A percentile compares a stretch with the other conserved stretches of the same genome.
phyloP scores from a whole-genome alignment of 2,888 invertebrate genomes.

The Cacoxenus indagator region DNA sequence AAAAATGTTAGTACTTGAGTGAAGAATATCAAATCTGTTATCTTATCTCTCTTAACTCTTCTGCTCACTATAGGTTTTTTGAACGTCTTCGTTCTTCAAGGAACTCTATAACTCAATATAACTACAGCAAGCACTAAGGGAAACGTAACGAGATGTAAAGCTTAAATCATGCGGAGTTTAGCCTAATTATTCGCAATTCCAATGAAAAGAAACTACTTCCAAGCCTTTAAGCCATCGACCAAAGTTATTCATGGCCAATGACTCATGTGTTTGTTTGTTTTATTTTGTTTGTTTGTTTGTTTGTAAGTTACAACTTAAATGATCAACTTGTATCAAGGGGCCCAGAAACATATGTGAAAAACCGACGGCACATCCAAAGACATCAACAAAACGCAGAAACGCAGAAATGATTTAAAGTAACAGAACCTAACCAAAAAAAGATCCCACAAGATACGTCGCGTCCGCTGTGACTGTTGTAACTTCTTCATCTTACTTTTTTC shows the following conservation, averaged over 20 bases:
- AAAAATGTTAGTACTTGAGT: no score
- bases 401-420: background rate
- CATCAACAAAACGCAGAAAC: slow-evolving; percentile 7
- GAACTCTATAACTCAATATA: no score
- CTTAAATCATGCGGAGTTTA: slow-evolving; percentile 40
- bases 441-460: background rate
- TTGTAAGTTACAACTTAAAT: background rate
- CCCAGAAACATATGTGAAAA: background rate
- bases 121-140: no score
- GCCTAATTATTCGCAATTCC: slow-evolving; percentile 57
- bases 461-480: background rate
- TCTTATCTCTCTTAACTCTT: no score
- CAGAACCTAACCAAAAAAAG: background rate
- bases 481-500: background rate
- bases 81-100: no score
- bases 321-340: slow-evolving; percentile 10
- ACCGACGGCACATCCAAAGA: slow-evolving; percentile 38
- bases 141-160: slow-evolving; percentile 18
- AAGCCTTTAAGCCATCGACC: background rate
- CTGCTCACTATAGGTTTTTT: no score
- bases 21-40: no score
- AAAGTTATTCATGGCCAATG: background rate
- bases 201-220: slow-evolving; percentile 54
- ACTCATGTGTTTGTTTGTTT: slow-evolving; percentile 20
- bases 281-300: background rate